A percentile compares a stretch with the other conserved stretches of the same genome.
Evolutionary conservation across 2,113 vertebrate genomes (phyloP).

Genomic region (Charadrius vociferus): DNA sequence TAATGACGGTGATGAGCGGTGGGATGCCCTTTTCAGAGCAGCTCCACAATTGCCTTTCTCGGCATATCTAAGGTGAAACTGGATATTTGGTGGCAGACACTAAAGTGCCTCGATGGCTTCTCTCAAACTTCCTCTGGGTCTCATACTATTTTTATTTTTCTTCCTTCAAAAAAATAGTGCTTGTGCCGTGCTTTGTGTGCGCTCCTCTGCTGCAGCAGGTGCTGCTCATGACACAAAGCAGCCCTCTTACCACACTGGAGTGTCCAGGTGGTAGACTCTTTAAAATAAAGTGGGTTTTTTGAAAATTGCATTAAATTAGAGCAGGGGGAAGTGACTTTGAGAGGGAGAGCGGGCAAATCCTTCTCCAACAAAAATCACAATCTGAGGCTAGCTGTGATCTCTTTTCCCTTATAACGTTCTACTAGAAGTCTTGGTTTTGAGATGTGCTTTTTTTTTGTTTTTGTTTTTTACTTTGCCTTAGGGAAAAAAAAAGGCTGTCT

Average conservation of each 20-base stretch:
- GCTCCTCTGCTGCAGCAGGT: neutral
- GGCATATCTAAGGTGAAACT: too few relatives aligned
- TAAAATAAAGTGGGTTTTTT: neutral
- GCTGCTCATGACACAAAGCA: neutral
- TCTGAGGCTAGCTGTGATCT: neutral
- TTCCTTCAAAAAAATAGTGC: neutral
- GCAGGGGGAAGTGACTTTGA: neutral
- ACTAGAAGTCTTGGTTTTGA: neutral
- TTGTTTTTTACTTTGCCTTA: neutral
- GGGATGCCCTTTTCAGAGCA: neutral
- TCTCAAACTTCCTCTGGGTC: neutral
- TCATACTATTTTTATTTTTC: neutral
- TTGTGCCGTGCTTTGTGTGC: too few relatives aligned
- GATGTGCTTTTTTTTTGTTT: neutral
- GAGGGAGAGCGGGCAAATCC: neutral
- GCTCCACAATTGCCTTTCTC: neutral
- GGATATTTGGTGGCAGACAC: neutral
- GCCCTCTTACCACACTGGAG: neutral
- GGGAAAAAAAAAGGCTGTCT: neutral
- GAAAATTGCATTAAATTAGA: neutral
- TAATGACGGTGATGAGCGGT: accelerated
- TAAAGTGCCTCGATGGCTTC: neutral
- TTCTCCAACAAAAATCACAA: neutral
- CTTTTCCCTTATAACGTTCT: neutral
- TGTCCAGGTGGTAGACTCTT: neutral